A percentile compares a stretch with the other conserved stretches of the same genome.
phyloP scores from a whole-genome alignment of 35 echinoderm and acorn worm species.

The Acanthaster planci region DNA sequence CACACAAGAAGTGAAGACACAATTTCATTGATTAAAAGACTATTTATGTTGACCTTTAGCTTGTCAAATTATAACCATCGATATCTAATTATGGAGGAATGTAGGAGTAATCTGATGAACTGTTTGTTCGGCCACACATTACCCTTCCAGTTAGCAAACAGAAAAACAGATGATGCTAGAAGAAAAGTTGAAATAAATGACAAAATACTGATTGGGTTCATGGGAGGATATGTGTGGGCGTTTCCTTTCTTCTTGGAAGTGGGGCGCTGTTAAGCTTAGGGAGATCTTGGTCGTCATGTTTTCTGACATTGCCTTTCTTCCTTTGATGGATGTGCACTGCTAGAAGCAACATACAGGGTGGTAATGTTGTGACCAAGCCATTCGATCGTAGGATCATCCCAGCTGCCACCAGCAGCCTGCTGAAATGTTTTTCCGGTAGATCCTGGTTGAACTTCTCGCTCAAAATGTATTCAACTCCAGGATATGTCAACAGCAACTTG shows the following conservation, averaged over 20 bases:
- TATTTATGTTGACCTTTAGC: too few species aligned
- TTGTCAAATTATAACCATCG: too few species aligned
- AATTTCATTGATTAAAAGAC: too few species aligned
- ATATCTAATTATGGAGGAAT: too few species aligned
- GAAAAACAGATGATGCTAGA: too few species aligned
- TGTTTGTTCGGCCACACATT: too few species aligned
- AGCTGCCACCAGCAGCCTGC: slow-evolving; percentile 31
- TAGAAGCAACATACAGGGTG: slow-evolving; percentile 34
- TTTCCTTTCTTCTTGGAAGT: slow-evolving; percentile 11
- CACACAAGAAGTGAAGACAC: too few species aligned
- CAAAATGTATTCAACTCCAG: slow-evolving; percentile 31
- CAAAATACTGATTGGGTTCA: too few species aligned
- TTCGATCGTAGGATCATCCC: slow-evolving; percentile 52
- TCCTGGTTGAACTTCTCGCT: slow-evolving; percentile 68
- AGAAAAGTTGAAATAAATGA: too few species aligned
- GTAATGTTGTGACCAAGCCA: slow-evolving; percentile 38
- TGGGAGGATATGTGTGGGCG: too few species aligned
- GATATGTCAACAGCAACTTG: slow-evolving; percentile 31
- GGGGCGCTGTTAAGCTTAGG: background rate
- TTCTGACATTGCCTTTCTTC: slow-evolving; percentile 38
- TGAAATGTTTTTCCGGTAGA: slow-evolving; percentile 58
- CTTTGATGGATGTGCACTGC: slow-evolving; percentile 31
- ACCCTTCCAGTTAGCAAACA: too few species aligned
- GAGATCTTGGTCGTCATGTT: background rate
- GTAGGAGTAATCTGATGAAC: too few species aligned